These are phyloP conservation scores for Zonotrichia albicollis DNA, from an alignment of 2,797 vertebrate species.

Conservation along the genomic window DNA sequence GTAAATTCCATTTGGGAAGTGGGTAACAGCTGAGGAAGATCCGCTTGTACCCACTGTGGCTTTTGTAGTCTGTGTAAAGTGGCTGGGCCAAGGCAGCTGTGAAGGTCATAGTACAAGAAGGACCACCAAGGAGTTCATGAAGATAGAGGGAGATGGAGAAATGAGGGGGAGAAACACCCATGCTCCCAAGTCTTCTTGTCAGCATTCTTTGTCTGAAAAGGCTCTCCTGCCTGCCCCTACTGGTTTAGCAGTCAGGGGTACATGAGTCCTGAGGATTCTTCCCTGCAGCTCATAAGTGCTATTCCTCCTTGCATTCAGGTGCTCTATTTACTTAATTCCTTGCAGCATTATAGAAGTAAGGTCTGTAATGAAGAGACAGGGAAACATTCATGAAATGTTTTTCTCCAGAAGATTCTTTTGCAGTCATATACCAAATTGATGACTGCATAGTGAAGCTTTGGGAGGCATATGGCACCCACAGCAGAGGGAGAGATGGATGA, in stretches of 20 bases:
- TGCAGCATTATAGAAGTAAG: not conserved
- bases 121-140: not conserved
- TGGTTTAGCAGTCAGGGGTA: not conserved
- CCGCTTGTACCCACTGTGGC: not conserved
- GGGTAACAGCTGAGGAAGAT: slow-evolving; percentile 48
- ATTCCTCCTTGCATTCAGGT: not conserved
- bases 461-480: not conserved
- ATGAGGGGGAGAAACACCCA: not conserved
- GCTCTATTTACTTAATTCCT: not conserved
- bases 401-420: not conserved
- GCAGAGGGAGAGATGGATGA: not conserved
- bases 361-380: not conserved
- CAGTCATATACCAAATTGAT: not conserved
- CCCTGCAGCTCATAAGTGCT: not conserved
- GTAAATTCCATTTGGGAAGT: slow-evolving; percentile 67
- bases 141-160: not conserved
- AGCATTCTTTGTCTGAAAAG: not conserved
- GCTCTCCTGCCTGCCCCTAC: not conserved
- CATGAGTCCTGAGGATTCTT: not conserved
- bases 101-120: not conserved
- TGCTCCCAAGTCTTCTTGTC: accelerated
- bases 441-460: not conserved
- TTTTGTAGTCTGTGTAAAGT: not conserved
- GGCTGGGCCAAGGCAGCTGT: not conserved
- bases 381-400: not conserved